Evolutionary conservation across 2,888 invertebrate genomes (phyloP).

Genomic region (Melanotus villosus): DNA sequence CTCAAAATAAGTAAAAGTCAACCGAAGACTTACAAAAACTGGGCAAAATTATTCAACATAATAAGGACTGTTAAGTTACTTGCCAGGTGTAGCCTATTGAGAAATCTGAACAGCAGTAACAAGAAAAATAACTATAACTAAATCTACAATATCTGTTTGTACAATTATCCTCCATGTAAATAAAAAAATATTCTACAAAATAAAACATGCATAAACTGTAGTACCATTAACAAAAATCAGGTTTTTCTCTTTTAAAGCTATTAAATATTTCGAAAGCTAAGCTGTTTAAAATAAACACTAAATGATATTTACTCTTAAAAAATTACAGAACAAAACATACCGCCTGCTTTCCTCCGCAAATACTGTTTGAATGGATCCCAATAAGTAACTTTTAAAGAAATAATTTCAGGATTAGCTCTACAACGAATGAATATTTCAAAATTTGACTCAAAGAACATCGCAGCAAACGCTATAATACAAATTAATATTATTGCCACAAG

Average conservation of each 20-base stretch:
- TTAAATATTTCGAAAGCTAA: conserved; percentile 1
- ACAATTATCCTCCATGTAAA: too few species aligned
- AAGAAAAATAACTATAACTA: not conserved
- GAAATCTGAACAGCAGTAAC: conserved; percentile 23
- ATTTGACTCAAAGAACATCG: conserved; percentile 40
- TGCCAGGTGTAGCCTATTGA: conserved; percentile 30
- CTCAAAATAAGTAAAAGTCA: conserved; percentile 2
- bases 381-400: conserved; percentile 82
- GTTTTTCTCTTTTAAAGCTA: conserved; percentile 7
- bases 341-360: conserved; percentile 71
- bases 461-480: conserved; percentile 31
- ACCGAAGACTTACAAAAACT: not conserved
- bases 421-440: conserved; percentile 76
- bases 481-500: conserved; percentile 76
- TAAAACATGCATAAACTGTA: conserved; percentile 11
- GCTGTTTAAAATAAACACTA: not conserved
- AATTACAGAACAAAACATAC: conserved; percentile 29
- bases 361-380: conserved; percentile 88
- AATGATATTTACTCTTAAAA: conserved; percentile 22
- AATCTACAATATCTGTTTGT: not conserved
- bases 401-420: conserved; percentile 83
- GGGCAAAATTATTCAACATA: too few species aligned
- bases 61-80: conserved; percentile 1
- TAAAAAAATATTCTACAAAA: conserved; percentile 9
- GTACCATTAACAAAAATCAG: not conserved